phyloP scores from a whole-genome alignment of 2,113 vertebrate species.

The Daubentonia madagascariensis region DNA sequence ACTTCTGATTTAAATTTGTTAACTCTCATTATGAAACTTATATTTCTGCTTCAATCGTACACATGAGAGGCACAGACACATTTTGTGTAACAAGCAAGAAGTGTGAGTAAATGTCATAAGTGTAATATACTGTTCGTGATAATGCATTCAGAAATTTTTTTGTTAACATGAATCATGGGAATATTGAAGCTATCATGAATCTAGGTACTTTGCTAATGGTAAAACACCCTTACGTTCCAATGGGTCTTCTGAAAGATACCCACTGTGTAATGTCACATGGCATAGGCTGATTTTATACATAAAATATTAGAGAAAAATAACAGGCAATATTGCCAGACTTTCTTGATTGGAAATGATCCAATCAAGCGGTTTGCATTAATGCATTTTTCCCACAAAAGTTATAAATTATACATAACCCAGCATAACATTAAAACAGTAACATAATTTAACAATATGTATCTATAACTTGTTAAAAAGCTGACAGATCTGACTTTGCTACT shows the following conservation, averaged over 20 bases:
- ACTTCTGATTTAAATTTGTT: constrained; percentile 80
- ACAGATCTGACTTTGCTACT: neutral
- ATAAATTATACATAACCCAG: constrained; percentile 78
- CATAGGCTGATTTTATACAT: constrained; percentile 66
- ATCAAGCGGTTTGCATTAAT: constrained; percentile 65
- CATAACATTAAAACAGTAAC: constrained; percentile 79
- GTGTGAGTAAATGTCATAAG: constrained; percentile 70
- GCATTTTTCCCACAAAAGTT: constrained; percentile 70
- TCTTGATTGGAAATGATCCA: constrained; percentile 70
- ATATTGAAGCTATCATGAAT: neutral
- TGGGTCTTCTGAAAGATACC: constrained; percentile 44
- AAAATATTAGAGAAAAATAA: constrained; percentile 52
- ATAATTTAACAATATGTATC: constrained; percentile 74
- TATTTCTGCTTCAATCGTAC: constrained; percentile 63
- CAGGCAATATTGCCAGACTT: constrained; percentile 66
- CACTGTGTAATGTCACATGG: constrained; percentile 30
- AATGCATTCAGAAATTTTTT: constrained; percentile 62
- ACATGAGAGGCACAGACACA: constrained; percentile 47
- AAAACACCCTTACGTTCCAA: constrained; percentile 37
- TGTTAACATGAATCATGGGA: constrained; percentile 55
- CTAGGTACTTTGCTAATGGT: rapidly evolving
- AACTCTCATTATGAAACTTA: constrained; percentile 74
- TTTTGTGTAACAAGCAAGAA: constrained; percentile 70
- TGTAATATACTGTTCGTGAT: constrained; percentile 65
- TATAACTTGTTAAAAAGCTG: constrained; percentile 59